Evolutionary conservation across 2,888 invertebrate species (phyloP), one percentile per base, ranked within the genome.

Genomic region (Salpingus planirostris): DNA sequence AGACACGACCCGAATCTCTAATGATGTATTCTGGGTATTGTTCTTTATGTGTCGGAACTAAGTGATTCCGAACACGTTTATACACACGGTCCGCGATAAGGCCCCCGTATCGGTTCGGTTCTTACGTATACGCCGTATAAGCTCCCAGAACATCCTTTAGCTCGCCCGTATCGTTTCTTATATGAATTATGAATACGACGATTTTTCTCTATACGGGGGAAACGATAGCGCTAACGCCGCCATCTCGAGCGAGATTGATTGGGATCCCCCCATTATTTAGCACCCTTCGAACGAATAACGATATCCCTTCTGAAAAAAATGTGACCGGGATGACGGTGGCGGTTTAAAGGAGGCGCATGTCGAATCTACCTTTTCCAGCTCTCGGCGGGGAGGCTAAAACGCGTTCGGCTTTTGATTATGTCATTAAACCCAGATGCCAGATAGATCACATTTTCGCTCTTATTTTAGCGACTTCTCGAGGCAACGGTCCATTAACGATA

Each of bases 391-490:
- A 51, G n/a, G n/a, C n/a, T n/a, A n/a, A 53, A 55, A 54, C 49
- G 50, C 50, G 46, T 49, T 45, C 48, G 43, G 44, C 54, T 51
- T 57, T 55, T 55, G 57, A 57, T 57, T 57, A 57, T 57, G 55
- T 54, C 55, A 56, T 57, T 57, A 55, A 51, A 42, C 33, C 43
- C 42, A n/a, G 57, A 57, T 57, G 50, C 49, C 49, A 55, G 57
- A 57, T 57, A 57, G 55, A 56, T 55, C 57, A 57, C 57, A 57
- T 53, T 55, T 55, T 56, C 54, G 50, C 55, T 54, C 49, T 52
- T 51, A 52, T 50, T 54, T 47, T 44, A 35, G 41, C 46, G 42
- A 46, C 40, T 46, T 43, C 42, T 40, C 37, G 43, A 40, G 34
- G 38, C 43, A 44, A 44, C 47, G 46, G 46, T 52, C 52, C 51